A percentile compares a stretch with the other conserved stretches of the same genome.
Evolutionary conservation across 35 echinoderm and acorn worm genomes (phyloP).

Genomic region (Eucidaris tribuloides): DNA sequence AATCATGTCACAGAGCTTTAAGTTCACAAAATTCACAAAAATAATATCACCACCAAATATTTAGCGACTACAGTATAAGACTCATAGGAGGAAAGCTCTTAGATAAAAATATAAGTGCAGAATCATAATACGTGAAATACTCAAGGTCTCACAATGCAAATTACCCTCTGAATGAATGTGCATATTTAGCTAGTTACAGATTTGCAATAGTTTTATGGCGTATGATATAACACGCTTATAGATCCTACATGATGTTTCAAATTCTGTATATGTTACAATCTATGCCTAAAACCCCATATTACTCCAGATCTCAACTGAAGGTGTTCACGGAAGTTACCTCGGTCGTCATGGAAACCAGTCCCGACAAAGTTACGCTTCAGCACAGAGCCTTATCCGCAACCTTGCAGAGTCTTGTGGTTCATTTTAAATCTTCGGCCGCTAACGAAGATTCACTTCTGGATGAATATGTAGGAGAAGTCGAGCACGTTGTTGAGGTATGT

Average conservation of each 20-base stretch:
- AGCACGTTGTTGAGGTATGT: neutral
- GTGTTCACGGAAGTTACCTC: neutral
- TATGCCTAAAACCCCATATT: neutral
- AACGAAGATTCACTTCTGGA: neutral
- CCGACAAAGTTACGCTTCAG: neutral
- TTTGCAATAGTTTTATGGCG: neutral
- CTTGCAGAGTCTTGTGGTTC: neutral
- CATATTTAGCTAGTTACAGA: neutral
- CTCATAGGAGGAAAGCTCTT: no score
- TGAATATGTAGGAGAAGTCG: neutral
- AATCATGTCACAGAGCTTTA: no score
- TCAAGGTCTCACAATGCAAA: no score
- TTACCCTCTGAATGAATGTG: neutral
- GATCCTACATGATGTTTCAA: neutral
- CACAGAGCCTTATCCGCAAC: neutral
- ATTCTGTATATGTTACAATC: neutral
- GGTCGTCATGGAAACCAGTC: neutral
- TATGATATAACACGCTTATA: neutral
- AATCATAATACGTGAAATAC: no score
- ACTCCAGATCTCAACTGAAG: neutral
- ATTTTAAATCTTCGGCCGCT: neutral
- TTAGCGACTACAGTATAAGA: no score
- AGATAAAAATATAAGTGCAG: no score
- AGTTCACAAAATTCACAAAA: no score
- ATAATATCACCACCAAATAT: no score